Conservation (phyloP, 2,888 invertebrate genomes). For the Eledona agricola region DNA sequence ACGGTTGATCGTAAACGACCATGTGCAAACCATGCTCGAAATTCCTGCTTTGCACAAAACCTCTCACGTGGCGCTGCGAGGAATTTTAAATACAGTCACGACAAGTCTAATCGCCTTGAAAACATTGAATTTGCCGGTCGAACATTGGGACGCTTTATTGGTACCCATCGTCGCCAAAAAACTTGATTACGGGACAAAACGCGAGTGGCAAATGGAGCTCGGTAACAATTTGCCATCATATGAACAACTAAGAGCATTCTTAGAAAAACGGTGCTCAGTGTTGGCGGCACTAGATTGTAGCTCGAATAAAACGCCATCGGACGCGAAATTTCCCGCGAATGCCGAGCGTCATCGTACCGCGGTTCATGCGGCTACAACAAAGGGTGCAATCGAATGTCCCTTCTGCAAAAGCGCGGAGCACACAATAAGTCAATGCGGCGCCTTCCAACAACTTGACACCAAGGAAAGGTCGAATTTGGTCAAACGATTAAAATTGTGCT, state of each 20-base stretch:
- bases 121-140: not conserved
- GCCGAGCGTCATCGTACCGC: no score
- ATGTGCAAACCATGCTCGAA: not conserved
- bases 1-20: conserved; percentile 1
- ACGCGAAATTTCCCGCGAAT: no score
- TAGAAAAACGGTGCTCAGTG: conserved; percentile 1
- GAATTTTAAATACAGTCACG: not conserved
- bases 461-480: not conserved
- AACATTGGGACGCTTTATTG: conserved; percentile 1
- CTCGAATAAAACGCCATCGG: no score
- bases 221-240: not conserved
- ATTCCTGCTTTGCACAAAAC: not conserved
- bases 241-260: not conserved
- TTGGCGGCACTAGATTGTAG: not conserved
- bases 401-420: conserved; percentile 3
- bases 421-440: not conserved
- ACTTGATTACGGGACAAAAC: conserved; percentile 1
- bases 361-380: conserved; percentile 1
- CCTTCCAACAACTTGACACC: not conserved
- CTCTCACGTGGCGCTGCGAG: not conserved
- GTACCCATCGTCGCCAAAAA: not conserved
- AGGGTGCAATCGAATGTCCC: not conserved
- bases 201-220: conserved; percentile 3
- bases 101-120: not conserved
- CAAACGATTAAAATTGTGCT: not conserved